These are phyloP conservation scores for Nomia melanderi DNA, from an alignment of 1,140 invertebrate species.

Conservation along the genomic window DNA sequence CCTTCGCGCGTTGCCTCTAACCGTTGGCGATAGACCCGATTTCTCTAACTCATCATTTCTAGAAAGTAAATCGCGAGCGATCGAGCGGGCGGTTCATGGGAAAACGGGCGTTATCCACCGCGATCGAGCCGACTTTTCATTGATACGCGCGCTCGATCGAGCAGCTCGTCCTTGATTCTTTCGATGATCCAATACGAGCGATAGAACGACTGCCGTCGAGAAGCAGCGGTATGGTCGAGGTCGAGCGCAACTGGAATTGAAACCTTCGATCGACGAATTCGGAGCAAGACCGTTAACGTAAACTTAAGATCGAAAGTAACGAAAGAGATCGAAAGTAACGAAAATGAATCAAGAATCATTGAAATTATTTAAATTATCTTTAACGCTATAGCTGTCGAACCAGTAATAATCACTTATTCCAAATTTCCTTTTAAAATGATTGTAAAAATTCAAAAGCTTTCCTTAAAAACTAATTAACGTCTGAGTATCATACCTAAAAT, in stretches of 20 bases:
- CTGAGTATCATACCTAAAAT: too few species aligned
- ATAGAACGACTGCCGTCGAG: background rate
- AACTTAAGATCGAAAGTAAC: too few species aligned
- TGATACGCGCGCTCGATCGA: background rate
- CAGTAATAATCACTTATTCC: too few species aligned
- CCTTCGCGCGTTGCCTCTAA: background rate
- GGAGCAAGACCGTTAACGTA: background rate
- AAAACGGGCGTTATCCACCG: background rate
- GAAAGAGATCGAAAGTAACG: too few species aligned
- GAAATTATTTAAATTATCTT: too few species aligned
- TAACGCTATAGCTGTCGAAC: too few species aligned
- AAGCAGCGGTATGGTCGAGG: background rate
- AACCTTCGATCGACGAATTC: background rate
- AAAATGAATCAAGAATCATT: too few species aligned
- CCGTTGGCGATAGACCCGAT: too few species aligned
- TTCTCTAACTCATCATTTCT: too few species aligned
- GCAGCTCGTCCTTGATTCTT: slow-evolving; percentile 6
- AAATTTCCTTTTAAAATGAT: too few species aligned
- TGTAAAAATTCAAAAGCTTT: too few species aligned
- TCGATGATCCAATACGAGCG: background rate
- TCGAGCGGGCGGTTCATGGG: slow-evolving; percentile 5
- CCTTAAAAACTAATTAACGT: too few species aligned
- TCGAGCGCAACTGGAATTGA: background rate
- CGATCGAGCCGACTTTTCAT: slow-evolving; percentile 17
- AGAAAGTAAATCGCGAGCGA: background rate